Base-by-base conservation (phyloP, 2,888 invertebrate genomes). In the Drosophila monieri region DNA sequence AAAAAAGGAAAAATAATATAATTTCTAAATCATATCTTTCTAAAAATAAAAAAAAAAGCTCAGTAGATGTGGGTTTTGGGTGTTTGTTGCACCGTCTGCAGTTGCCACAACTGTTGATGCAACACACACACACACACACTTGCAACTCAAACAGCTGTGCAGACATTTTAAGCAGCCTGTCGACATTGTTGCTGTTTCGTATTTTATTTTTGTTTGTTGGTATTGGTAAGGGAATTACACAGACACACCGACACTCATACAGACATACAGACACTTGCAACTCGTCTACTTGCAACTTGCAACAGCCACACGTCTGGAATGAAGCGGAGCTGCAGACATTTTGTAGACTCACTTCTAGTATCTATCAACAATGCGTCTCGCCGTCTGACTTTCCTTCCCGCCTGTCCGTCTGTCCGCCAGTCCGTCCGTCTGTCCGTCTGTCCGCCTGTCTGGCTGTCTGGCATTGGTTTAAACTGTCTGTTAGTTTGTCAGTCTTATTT, bases 161-260 rank as follows among this genome's bases (percentile, higher is more conserved):
- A 87, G 80, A 85, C 80, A 81, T 87, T 81, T 85, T 81, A 81
- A 81, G 81, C 88, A 81, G 83, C 67, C 85, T 85, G 85, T 80
- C 80, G 74, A 68, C 70, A 66, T 80, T 52, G 56, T 46, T 65
- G 48, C 58, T 60, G 60, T 49, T 62, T n/a, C 35, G 35, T 35
- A 6, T 35, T 35, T n/a, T 35, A 35, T 35, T 35, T 35, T 35
- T 35, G 14, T 35, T 35, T 35, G 35, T 35, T 35, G 35, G n/a
- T 35, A 14, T 35, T 35, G 35, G 35, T 35, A 6, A 14, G 60
- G 47, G 60, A 35, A 32, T 48, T 47, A 59, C 43, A 62, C 35
- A 58, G 15, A 47, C 23, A 18, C n/a, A 37, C n/a, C n/a, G n/a
- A n/a, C 10, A n/a, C 14, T 23, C 3, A 55, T 21, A 48, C n/a